These are phyloP conservation scores for Macaria notata DNA, from an alignment of 2,888 invertebrate genomes.

Conservation along the genomic window DNA sequence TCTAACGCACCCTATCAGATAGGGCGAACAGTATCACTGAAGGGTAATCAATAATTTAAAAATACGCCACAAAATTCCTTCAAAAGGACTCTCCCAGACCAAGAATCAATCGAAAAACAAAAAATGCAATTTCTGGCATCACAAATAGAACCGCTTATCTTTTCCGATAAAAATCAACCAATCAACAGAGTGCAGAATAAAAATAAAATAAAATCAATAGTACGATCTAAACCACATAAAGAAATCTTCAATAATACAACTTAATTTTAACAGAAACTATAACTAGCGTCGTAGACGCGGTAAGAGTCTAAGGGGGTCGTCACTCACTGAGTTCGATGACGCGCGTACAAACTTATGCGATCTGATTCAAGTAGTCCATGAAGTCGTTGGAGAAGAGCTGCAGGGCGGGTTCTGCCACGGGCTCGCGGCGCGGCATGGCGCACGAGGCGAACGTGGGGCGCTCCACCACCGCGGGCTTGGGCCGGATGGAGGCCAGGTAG, in stretches of 20 bases:
- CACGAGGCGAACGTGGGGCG: slow-evolving; percentile 17
- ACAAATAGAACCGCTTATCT: slow-evolving; percentile 57
- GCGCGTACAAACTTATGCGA: slow-evolving; percentile 67
- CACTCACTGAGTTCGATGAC: slow-evolving; percentile 50
- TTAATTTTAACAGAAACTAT: slow-evolving; percentile 79
- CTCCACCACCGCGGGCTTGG: slow-evolving; percentile 41
- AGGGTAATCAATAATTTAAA: slow-evolving; percentile 73
- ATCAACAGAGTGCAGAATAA: slow-evolving; percentile 79
- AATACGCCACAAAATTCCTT: slow-evolving; percentile 58
- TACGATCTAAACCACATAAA: slow-evolving; percentile 78
- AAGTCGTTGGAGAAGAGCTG: slow-evolving; percentile 85
- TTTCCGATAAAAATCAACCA: slow-evolving; percentile 73
- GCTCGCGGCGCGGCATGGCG: slow-evolving; percentile 47
- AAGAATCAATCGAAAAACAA: slow-evolving; percentile 57
- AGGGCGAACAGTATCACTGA: slow-evolving; percentile 75
- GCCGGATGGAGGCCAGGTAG: slow-evolving; percentile 68
- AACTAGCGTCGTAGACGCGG: slow-evolving; percentile 57
- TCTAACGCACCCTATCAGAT: slow-evolving; percentile 69
- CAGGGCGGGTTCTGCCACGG: slow-evolving; percentile 62
- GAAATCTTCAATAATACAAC: slow-evolving; percentile 77
- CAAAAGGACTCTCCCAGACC: slow-evolving; percentile 60
- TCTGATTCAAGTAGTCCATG: slow-evolving; percentile 84
- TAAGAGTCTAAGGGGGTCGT: slow-evolving; percentile 45
- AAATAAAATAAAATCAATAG: slow-evolving; percentile 81
- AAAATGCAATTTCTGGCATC: slow-evolving; percentile 80